phyloP scores from a whole-genome alignment of 2,113 vertebrate genomes.

The Polypterus bichir region DNA sequence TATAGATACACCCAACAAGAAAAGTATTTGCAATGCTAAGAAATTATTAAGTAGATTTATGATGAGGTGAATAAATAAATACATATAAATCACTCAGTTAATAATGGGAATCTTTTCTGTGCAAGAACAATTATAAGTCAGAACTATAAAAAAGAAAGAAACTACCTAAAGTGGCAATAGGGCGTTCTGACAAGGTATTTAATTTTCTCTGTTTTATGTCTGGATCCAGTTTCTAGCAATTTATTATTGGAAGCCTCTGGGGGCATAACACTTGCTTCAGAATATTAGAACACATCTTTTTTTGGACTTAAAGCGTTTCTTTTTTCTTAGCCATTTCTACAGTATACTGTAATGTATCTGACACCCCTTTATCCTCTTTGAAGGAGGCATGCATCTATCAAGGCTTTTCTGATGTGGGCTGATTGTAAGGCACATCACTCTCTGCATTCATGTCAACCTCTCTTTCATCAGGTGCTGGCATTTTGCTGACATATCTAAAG shows the following conservation, averaged over 20 bases:
- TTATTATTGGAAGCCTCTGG: constrained; percentile 4
- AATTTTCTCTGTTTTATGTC: constrained; percentile 4
- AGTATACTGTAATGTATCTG: constrained; percentile 2
- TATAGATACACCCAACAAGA: too few species aligned
- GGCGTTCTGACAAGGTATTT: not conserved
- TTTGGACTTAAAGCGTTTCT: constrained; percentile 2
- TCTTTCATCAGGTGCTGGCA: constrained; percentile 19
- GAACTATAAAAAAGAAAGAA: not conserved
- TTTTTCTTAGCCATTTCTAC: constrained; percentile 3
- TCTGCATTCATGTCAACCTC: constrained; percentile 20
- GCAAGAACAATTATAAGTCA: not conserved
- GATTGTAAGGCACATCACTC: constrained; percentile 10
- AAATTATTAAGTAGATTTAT: too few species aligned
- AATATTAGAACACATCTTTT: constrained; percentile 8
- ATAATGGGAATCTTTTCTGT: too few species aligned
- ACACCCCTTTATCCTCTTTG: not conserved
- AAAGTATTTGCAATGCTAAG: too few species aligned
- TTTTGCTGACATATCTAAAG: constrained; percentile 14
- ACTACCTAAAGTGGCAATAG: not conserved
- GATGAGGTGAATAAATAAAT: too few species aligned
- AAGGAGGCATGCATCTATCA: constrained; percentile 6
- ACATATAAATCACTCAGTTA: too few species aligned
- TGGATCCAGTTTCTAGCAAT: constrained; percentile 6
- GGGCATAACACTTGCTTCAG: constrained; percentile 6
- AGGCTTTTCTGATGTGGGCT: constrained; percentile 18